Evolutionary conservation across 2,797 vertebrate species (phyloP), one percentile per base, ranked within the genome.

Genomic region (Malurus splendens): DNA sequence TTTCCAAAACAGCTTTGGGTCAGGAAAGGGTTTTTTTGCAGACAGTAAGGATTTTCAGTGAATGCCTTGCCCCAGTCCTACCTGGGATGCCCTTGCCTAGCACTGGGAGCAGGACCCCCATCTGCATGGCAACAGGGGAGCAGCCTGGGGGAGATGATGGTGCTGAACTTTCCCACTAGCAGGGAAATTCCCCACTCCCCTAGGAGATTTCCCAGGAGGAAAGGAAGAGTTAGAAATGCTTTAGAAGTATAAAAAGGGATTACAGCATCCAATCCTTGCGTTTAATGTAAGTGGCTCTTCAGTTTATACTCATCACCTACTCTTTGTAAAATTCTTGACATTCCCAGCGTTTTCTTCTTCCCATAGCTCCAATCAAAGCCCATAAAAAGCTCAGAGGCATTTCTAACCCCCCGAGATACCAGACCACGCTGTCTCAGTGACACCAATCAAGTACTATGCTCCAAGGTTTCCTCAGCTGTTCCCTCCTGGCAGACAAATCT

Each of bases 401-500:
- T 82, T 89, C 65, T 74, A 67, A 60, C 64, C 27, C 27, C 0
- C 0, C 27, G 80, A 71, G 66, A 57, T 16, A 78, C 6, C 41
- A 68, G 51, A 55, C 9, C 44, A 56, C 0, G 0, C 41, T 41
- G 67, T 19, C 48, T 52, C 42, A 59, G 14, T 93, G 81, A 89
- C 90, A 84, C 78, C 80, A 84, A 57, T 41, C 42, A 56, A 85
- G 28, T 9, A 41, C n/a, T 27, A 2, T 3, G 10, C 76, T 87
- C 60, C 70, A 42, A 62, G 50, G 77, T 62, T 87, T 84, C 80
- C 57, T 55, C 55, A 0, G 60, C 10, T 0, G 74, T 50, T 84
- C 71, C 80, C 74, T 79, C 76, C 83, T 79, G 86, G 83, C 88
- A 92, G 81, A 88, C 44, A 86, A 82, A 88, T 82, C 78, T 89